phyloP scores from a whole-genome alignment of 2,888 invertebrate species.

The Sarcophaga rosellei region DNA sequence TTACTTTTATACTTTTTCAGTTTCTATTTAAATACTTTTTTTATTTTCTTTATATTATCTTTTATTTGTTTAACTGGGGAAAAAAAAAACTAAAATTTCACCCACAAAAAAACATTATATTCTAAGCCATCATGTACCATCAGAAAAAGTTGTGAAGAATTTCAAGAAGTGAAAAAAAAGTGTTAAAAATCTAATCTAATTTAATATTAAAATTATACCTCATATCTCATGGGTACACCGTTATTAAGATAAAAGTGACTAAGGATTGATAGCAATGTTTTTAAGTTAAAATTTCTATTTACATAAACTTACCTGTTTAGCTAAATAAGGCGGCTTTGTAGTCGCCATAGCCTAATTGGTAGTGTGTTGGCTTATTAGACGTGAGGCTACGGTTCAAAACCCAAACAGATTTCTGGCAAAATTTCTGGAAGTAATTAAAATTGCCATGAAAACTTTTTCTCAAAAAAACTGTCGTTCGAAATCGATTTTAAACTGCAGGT shows the following conservation, averaged over 20 bases:
- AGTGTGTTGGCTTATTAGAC: no score
- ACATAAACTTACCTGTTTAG: no score
- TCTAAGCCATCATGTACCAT: not conserved
- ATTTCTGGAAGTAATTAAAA: no score
- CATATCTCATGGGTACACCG: not conserved
- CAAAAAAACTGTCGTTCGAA: no score
- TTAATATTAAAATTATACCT: constrained; percentile 4
- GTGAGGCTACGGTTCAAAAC: no score
- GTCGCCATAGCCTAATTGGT: no score
- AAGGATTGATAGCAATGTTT: not conserved
- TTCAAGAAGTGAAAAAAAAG: not conserved
- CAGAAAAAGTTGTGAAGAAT: not conserved
- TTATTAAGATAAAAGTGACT: not conserved
- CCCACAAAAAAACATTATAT: not conserved
- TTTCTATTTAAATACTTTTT: constrained; percentile 12
- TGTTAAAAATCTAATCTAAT: constrained; percentile 30
- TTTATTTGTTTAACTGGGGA: constrained; percentile 6
- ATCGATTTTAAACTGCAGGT: no score
- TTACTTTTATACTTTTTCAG: constrained; percentile 34
- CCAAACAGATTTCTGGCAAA: no score
- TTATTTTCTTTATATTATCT: constrained; percentile 2
- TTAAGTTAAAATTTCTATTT: no score
- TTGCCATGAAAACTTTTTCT: no score
- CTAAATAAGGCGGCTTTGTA: no score
- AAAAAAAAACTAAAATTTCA: constrained; percentile 37